Conservation (phyloP, 1,140 invertebrate genomes). For the Polyergus mexicanus region DNA sequence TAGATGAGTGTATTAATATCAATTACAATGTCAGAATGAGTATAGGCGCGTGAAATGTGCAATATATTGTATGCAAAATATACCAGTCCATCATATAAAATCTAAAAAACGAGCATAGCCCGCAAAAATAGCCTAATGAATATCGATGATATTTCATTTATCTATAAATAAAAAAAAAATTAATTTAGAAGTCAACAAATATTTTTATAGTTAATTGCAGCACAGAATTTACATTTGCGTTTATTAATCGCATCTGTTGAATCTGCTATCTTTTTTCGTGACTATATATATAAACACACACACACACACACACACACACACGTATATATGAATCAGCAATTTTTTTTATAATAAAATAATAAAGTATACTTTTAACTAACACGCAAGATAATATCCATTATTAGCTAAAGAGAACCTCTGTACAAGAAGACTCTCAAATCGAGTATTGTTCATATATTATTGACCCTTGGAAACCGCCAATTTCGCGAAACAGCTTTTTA, state of each 20-base stretch:
- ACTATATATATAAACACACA: background rate
- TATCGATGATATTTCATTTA: conserved; percentile 1
- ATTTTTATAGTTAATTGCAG: background rate
- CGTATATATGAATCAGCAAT: background rate
- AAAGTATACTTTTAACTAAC: background rate
- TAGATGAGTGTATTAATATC: conserved; percentile 39
- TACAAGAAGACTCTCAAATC: background rate
- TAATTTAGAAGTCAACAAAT: background rate
- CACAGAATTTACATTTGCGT: background rate
- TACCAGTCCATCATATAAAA: background rate
- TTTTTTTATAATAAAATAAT: conserved; percentile 2
- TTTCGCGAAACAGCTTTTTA: conserved; percentile 23
- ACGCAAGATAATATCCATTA: background rate
- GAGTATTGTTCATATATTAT: background rate
- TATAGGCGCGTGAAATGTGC: background rate
- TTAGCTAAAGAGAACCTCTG: background rate
- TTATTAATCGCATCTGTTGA: background rate
- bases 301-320: background rate
- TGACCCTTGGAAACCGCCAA: conserved; percentile 8
- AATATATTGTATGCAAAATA: conserved; percentile 6
- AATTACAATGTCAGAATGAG: conserved; percentile 27
- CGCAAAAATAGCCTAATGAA: background rate
- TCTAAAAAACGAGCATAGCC: background rate
- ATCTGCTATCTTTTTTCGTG: background rate
- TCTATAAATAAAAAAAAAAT: background rate